Evolutionary conservation across 2,113 vertebrate genomes (phyloP).

Genomic region (Lagopus muta): DNA sequence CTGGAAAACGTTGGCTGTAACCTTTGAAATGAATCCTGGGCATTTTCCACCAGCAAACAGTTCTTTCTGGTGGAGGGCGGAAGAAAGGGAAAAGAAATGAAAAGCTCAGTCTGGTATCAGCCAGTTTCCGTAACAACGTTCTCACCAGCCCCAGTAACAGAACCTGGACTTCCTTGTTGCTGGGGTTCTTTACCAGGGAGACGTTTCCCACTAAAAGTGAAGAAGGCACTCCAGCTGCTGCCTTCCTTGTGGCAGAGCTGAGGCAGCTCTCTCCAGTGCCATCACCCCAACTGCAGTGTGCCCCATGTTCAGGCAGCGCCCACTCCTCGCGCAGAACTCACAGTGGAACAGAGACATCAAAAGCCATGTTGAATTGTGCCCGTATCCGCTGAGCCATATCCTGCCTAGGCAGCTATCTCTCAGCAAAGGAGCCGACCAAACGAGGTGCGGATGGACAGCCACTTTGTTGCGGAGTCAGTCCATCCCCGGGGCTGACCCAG

Average conservation of each 20-base stretch:
- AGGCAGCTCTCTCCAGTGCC: not conserved
- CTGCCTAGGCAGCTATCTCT: not conserved
- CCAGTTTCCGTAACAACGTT: not conserved
- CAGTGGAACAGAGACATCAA: not conserved
- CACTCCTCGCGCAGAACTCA: not conserved
- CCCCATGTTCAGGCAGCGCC: not conserved
- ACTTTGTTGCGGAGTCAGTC: not conserved
- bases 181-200: not conserved
- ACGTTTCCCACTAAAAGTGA: not conserved
- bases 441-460: not conserved
- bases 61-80: not conserved
- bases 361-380: not conserved
- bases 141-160: not conserved
- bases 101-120: not conserved
- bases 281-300: fast-evolving
- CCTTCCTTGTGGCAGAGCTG: not conserved
- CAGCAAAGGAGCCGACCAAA: not conserved
- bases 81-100: not conserved
- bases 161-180: not conserved
- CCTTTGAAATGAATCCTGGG: not conserved
- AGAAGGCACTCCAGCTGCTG: not conserved
- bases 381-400: not conserved
- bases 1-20: not conserved
- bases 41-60: not conserved
- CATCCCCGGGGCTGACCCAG: not conserved